Evolutionary conservation across 2,888 invertebrate genomes (phyloP), one percentile per base, ranked within the genome.

Genomic region (Aphidius colemani): DNA sequence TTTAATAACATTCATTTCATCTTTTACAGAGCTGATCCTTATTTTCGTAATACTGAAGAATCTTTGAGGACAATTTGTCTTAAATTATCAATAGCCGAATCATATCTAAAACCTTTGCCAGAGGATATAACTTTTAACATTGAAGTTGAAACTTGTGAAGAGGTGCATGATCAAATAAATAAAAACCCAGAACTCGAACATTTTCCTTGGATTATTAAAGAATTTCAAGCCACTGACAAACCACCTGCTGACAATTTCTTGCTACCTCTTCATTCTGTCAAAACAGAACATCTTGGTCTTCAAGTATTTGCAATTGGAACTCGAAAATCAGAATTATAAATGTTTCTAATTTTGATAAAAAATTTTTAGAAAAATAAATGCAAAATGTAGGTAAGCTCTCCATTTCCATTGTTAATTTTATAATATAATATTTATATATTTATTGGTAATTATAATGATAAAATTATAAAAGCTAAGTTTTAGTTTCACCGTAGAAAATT

Each of bases 1-100:
- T 66, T 57, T 7, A 53, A 43, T 43, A 40, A 53, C 46, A 45
- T 44, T 61, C 8, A 63, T 53, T 40, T 13, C 18, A 61, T 49
- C 57, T n/a, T 48, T 72, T 74, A 18, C 58, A 79, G 79, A 59
- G 70, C 81, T 55, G 90, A 90, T 76, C 85, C 87, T 0, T 89
- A 89, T 80, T 85, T 88, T 69, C 78, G 88, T 11, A 85, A 87
- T 72, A 81, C 85, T 6, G 89, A 90, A 75, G 86, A 88, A 75
- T 85, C 85, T 70, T 80, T 90, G 62, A 83, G 88, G 61, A 85
- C 86, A 7, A 86, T 89, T 75, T 88, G 86, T 67, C 78, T 90
- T 41, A 87, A 86, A 71, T 73, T 90, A 53, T 82, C 87, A 1
- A 83, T 85, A 63, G 75, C 84, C 39, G 80, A 82, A 63, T 75